A percentile compares a stretch with the other conserved stretches of the same genome.
Conservation (phyloP, 2,888 invertebrate species). For the Neoitamus cyanurus region DNA sequence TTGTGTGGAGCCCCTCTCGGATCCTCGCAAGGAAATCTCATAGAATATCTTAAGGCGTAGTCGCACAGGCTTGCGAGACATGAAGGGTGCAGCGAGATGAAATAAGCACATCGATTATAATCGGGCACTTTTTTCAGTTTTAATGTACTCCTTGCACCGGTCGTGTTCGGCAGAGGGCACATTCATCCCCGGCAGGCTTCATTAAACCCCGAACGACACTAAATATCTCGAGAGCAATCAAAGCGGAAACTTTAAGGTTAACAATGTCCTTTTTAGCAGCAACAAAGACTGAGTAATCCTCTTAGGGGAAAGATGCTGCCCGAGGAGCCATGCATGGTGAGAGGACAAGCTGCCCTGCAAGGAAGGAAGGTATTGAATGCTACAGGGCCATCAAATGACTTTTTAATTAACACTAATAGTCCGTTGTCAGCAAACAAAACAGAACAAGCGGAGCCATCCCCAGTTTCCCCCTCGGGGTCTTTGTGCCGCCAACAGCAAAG, state of each 20-base stretch:
- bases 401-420: slow-evolving; percentile 47
- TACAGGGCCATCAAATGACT: slow-evolving; percentile 38
- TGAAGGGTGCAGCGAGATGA: slow-evolving; percentile 8
- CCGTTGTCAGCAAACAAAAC: slow-evolving; percentile 39
- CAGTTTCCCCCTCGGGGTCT: neutral
- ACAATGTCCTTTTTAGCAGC: slow-evolving; percentile 18
- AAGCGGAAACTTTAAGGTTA: slow-evolving; percentile 19
- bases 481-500: neutral
- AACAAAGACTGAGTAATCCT: slow-evolving; percentile 42
- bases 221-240: slow-evolving; percentile 18
- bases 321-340: neutral
- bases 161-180: neutral
- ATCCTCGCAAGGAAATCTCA: neutral
- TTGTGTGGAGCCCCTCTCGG: neutral
- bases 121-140: neutral
- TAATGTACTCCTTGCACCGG: neutral
- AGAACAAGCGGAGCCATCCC: neutral
- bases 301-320: slow-evolving; percentile 16
- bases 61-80: neutral
- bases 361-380: slow-evolving; percentile 23
- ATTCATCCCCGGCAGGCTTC: neutral
- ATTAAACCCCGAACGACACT: slow-evolving; percentile 15
- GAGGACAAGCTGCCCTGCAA: neutral
- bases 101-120: slow-evolving; percentile 5
- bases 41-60: slow-evolving; percentile 17